phyloP scores from a whole-genome alignment of 1,140 invertebrate species.

The Catajapyx aquilonaris region DNA sequence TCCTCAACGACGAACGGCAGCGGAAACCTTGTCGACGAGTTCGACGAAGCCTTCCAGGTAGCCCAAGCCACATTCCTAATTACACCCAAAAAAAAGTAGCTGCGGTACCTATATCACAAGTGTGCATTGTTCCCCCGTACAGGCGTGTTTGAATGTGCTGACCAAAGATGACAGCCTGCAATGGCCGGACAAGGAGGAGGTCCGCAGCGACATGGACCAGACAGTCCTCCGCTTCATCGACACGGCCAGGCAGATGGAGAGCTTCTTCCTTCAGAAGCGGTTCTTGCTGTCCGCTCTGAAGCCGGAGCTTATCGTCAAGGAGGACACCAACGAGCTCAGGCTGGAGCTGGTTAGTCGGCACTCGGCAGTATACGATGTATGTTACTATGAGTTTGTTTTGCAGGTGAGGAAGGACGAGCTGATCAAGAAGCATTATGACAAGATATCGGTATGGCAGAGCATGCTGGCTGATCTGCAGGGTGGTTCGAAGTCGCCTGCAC shows the following conservation, averaged over 20 bases:
- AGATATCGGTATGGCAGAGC: constrained; percentile 72
- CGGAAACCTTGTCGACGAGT: constrained; percentile 62
- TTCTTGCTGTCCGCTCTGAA: constrained; percentile 74
- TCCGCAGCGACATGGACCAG: constrained; percentile 65
- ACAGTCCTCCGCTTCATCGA: constrained; percentile 66
- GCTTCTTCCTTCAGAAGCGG: constrained; percentile 80
- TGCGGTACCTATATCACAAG: no score
- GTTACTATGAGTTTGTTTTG: no score
- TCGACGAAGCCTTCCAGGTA: constrained; percentile 65
- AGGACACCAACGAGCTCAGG: constrained; percentile 70
- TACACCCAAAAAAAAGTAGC: no score
- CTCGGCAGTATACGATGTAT: no score
- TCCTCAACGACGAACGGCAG: constrained; percentile 53
- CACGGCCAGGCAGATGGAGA: constrained; percentile 75
- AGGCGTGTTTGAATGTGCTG: constrained; percentile 63
- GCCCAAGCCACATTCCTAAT: no score
- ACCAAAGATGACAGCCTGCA: constrained; percentile 58
- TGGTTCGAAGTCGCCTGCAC: constrained; percentile 25
- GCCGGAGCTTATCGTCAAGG: constrained; percentile 74
- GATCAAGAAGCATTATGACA: constrained; percentile 71
- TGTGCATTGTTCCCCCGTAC: constrained; percentile 14
- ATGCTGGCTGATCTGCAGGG: constrained; percentile 50
- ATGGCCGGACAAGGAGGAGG: constrained; percentile 59
- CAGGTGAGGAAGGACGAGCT: constrained; percentile 77
- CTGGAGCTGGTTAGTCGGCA: constrained; percentile 45